Conservation (phyloP, 30 jellyfish, hydroid and myxozoan genomes). For the Rhopilema esculentum region DNA sequence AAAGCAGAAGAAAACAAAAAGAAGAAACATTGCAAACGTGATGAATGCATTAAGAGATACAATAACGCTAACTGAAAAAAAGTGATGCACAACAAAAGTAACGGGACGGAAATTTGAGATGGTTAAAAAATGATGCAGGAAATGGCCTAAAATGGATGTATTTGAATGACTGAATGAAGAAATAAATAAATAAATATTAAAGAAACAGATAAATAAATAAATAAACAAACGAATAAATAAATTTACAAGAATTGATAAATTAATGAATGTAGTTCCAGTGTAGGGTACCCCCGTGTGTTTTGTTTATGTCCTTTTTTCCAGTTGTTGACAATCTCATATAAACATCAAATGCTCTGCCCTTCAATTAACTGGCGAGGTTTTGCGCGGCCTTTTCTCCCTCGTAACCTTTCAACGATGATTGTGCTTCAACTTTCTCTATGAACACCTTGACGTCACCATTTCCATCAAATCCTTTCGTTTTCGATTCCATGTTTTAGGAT, state of each 20-base stretch:
- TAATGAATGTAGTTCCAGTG: not conserved
- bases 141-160: not conserved
- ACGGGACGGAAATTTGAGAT: not conserved
- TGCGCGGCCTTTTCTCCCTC: conserved; percentile 20
- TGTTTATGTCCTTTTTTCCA: not conserved
- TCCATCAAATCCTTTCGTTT: conserved; percentile 1
- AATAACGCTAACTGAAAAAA: not conserved
- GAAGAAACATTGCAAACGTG: not conserved
- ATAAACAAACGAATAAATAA: not conserved
- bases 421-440: not conserved
- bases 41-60: not conserved
- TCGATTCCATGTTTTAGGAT: not conserved
- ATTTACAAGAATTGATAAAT: not conserved
- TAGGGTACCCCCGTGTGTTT: not conserved
- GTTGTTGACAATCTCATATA: conserved; percentile 2
- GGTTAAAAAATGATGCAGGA: not conserved
- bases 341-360: conserved; percentile 2
- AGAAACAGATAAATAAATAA: not conserved
- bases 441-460: conserved; percentile 4
- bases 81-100: conserved; percentile 4
- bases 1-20: not conserved
- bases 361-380: conserved; percentile 6
- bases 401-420: not conserved
- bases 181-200: no score
- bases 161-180: not conserved